Evolutionary conservation across 2,797 vertebrate genomes (phyloP), one percentile per base, ranked within the genome.

Genomic region (Balearica regulorum): DNA sequence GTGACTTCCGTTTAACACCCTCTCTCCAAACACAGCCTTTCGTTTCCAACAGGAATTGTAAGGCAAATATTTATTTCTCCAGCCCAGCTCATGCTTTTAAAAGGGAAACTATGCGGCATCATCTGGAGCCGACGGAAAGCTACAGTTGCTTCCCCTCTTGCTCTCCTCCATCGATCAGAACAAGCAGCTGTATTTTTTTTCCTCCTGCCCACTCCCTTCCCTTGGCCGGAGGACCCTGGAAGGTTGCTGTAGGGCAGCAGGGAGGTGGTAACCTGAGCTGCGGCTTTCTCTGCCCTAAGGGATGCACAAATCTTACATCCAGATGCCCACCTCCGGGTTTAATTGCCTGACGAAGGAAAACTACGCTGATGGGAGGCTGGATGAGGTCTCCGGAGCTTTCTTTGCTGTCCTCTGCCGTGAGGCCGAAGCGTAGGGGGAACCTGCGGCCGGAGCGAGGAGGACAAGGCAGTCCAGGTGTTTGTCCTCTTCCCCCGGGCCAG

Each of bases 61-160:
- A 92, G 1, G 2, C 84, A 96, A 96, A 96, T 95, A 94, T 95
- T 92, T 96, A 95, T 83, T 93, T 28, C 89, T 87, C 53, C 75
- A n/a, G 68, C 69, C n/a, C 46, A 16, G 68, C 71, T 92, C n/a
- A 2, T n/a, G 61, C 85, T 96, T 94, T 89, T 83, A 65, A 91
- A 94, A 93, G 76, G 84, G 85, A 92, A 96, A 88, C 82, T 89
- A 33, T 68, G 87, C 58, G 1, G 89, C 82, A 94, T 53, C 89
- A 64, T 70, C 87, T 66, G 83, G 71, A 94, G 78, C 78, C 2
- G 14, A 55, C 1, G 4, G 92, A 55, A 90, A 87, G 69, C 62
- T 65, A 20, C 55, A 11, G 93, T 41, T 16, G 48, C 57, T 95
- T 91, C 54, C 76, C 76, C 54, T 54, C 65, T 41, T 2, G 33